Evolutionary conservation across 2,113 vertebrate species (phyloP).

Genomic region (Ia io): DNA sequence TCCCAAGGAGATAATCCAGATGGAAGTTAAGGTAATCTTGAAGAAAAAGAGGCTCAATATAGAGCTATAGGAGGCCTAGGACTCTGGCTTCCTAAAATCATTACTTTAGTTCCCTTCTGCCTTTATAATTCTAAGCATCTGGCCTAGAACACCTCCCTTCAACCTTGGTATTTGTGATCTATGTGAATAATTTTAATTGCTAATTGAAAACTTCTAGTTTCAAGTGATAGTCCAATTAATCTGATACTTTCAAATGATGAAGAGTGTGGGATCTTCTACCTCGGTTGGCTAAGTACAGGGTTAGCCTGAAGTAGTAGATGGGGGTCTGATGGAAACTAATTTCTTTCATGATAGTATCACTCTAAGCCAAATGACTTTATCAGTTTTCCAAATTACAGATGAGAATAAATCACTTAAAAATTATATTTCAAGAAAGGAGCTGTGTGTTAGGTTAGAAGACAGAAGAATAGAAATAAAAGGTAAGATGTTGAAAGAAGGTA

Average conservation of each 20-base stretch:
- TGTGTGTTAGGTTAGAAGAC: not conserved
- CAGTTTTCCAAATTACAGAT: constrained; percentile 29
- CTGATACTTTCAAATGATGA: not conserved
- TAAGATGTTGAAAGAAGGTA: not conserved
- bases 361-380: not conserved
- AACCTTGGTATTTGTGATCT: not conserved
- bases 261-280: not conserved
- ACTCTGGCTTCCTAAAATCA: not conserved
- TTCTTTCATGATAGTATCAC: not conserved
- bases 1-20: not conserved
- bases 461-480: not conserved
- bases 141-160: not conserved
- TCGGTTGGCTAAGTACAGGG: not conserved
- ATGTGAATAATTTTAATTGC: not conserved
- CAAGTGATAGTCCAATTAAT: not conserved
- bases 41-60: not conserved
- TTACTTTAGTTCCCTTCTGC: not conserved
- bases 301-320: not conserved
- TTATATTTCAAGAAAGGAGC: not conserved
- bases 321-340: not conserved
- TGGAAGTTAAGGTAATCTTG: not conserved
- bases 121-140: constrained; percentile 12
- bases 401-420: constrained; percentile 17
- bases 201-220: not conserved
- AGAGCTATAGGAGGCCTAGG: not conserved